Conservation (phyloP, 2,113 vertebrate species). For the Neomonachus schauinslandi region DNA sequence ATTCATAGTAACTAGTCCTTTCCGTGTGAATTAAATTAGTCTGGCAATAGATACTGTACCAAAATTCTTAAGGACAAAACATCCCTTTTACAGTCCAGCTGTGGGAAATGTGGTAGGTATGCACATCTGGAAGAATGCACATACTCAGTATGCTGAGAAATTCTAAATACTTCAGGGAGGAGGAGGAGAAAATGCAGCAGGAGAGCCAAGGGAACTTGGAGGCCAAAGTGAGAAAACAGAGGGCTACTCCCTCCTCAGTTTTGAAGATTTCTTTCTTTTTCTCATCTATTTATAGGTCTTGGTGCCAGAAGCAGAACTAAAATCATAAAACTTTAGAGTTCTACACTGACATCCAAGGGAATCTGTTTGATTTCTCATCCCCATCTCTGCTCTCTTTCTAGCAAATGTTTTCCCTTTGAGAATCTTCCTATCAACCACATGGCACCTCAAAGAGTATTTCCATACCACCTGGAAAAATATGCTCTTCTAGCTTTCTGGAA, state of each 20-base stretch:
- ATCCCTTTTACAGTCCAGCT: neutral
- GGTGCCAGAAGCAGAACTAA: conserved; percentile 21
- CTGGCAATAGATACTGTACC: conserved; percentile 17
- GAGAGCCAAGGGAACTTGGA: neutral
- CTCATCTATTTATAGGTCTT: neutral
- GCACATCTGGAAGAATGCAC: neutral
- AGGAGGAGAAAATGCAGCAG: neutral
- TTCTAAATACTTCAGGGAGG: neutral
- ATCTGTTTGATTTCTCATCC: neutral
- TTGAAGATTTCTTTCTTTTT: neutral
- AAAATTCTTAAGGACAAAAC: conserved; percentile 33
- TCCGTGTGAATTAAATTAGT: conserved; percentile 2
- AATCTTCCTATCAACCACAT: neutral
- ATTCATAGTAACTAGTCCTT: neutral
- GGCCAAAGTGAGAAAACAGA: conserved; percentile 13
- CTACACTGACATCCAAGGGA: neutral
- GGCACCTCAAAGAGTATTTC: neutral
- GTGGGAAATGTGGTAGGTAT: neutral
- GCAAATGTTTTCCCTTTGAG: neutral
- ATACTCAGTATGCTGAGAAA: conserved; percentile 3
- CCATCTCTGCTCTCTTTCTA: neutral
- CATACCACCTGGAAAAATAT: neutral
- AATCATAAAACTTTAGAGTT: neutral
- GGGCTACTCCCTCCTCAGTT: neutral
- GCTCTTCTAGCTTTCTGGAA: neutral